Evolutionary conservation across 2,797 vertebrate genomes (phyloP).

Genomic region (Molossus molossus): DNA sequence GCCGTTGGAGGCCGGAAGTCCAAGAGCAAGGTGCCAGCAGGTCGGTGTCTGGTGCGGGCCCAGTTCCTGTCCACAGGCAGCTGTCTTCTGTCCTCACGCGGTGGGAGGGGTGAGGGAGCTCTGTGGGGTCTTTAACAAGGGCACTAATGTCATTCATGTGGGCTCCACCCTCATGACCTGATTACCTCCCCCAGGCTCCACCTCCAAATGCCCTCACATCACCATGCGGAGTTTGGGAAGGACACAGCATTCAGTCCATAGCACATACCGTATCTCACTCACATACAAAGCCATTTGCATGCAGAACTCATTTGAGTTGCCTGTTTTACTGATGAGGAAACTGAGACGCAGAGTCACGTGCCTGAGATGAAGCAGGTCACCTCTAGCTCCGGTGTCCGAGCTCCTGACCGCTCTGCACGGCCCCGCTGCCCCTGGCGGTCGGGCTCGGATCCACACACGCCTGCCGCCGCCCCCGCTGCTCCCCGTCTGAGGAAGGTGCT

Average conservation of each 20-base stretch:
- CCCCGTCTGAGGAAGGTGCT: neutral
- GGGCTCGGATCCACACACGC: fast-evolving
- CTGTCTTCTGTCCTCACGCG: neutral
- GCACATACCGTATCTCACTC: neutral
- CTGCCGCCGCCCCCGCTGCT: too few relatives aligned
- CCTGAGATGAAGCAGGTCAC: neutral
- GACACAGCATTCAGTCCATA: neutral
- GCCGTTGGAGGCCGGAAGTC: neutral
- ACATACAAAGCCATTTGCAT: neutral
- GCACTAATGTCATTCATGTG: too few relatives aligned
- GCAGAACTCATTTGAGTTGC: neutral
- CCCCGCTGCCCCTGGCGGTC: neutral
- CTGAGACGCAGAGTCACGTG: neutral
- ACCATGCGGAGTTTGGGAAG: neutral
- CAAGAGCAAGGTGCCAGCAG: neutral
- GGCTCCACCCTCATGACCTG: neutral
- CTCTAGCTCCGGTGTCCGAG: neutral
- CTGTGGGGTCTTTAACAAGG: neutral
- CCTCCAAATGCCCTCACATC: neutral
- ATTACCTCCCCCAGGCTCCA: neutral
- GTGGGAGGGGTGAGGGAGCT: neutral
- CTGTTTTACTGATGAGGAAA: neutral
- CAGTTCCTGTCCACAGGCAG: neutral
- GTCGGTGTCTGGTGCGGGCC: neutral
- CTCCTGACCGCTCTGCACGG: fast-evolving